These are phyloP conservation scores for Hylyphantes graminicola DNA, from an alignment of 1,140 invertebrate species.

Conservation along the genomic window DNA sequence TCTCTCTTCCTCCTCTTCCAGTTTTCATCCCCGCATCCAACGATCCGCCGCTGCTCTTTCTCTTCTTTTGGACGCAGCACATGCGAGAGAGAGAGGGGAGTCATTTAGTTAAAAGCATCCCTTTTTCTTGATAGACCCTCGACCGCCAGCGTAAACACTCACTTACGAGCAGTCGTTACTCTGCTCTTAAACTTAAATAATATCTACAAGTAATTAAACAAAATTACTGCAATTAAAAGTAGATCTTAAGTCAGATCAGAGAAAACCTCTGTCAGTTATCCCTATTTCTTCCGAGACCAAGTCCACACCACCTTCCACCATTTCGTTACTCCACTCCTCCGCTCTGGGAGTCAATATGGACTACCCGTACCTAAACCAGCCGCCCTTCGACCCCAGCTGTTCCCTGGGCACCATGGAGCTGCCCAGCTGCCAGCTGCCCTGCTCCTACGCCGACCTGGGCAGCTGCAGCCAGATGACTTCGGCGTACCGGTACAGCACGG, in stretches of 20 bases:
- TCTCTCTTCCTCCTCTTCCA: conserved; percentile 44
- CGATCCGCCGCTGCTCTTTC: conserved; percentile 36
- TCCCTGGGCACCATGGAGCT: conserved; percentile 73
- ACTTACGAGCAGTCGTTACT: no score
- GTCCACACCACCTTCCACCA: conserved; percentile 4
- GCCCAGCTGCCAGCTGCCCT: conserved; percentile 75
- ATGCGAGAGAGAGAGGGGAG: conserved; percentile 15
- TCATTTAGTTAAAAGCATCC: conserved; percentile 58
- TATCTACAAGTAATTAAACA: no score
- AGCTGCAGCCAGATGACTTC: conserved; percentile 89
- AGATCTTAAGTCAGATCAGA: no score
- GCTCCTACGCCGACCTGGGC: conserved; percentile 84
- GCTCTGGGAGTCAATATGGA: conserved; percentile 71
- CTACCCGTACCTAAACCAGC: conserved; percentile 79
- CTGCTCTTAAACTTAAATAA: no score
- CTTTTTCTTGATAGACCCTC: conserved; percentile 4
- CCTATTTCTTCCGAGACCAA: neutral
- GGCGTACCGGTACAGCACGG: conserved; percentile 58
- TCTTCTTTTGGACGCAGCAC: neutral
- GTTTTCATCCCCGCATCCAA: conserved; percentile 49
- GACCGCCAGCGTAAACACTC: neutral
- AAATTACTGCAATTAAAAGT: no score
- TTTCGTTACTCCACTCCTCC: conserved; percentile 51
- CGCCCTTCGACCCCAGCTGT: conserved; percentile 76
- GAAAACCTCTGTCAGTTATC: no score